phyloP scores from a whole-genome alignment of 2,797 vertebrate genomes.

The Monodelphis domestica region DNA sequence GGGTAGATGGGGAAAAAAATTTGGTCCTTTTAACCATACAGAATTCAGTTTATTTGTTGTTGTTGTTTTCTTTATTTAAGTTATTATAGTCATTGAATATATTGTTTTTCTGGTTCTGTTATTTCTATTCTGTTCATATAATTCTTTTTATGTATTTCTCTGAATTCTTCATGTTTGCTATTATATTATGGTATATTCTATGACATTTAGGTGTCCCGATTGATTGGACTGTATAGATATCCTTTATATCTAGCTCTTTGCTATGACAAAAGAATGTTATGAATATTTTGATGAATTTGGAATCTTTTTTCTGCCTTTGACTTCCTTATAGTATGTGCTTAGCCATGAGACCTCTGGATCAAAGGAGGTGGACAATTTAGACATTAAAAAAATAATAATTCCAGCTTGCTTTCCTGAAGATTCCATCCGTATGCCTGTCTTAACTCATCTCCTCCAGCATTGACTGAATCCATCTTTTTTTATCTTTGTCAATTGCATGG shows the following conservation, averaged over 20 bases:
- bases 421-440: neutral
- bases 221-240: too few species aligned
- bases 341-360: neutral
- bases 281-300: neutral
- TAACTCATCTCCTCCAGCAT: neutral
- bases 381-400: neutral
- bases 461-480: neutral
- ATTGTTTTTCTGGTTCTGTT: too few species aligned
- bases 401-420: neutral
- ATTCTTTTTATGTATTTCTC: too few species aligned
- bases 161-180: too few species aligned
- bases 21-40: too few species aligned
- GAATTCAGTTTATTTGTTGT: too few species aligned
- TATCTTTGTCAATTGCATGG: neutral
- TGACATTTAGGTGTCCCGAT: too few species aligned
- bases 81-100: too few species aligned
- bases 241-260: neutral
- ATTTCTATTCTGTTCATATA: too few species aligned
- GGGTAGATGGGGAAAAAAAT: too few species aligned
- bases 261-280: neutral
- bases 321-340: neutral
- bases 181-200: too few species aligned
- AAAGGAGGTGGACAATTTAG: neutral
- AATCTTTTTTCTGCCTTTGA: neutral
- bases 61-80: too few species aligned